Conservation (phyloP, 2,888 invertebrate species). For the Idaea dimidiata region DNA sequence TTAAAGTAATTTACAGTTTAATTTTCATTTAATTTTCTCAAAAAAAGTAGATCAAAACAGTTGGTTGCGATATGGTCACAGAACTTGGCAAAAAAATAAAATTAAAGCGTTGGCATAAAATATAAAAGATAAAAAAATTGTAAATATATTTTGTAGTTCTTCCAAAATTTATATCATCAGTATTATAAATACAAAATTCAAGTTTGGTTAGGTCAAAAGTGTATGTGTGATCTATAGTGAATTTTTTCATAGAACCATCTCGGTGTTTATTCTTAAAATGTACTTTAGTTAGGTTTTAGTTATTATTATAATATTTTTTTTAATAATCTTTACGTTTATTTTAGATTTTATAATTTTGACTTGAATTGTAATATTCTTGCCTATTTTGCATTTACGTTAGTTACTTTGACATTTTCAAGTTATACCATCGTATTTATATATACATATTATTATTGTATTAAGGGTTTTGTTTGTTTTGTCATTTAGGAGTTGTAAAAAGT, state of each 20-base stretch:
- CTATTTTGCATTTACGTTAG: slow-evolving; percentile 80
- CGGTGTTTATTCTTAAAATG: slow-evolving; percentile 55
- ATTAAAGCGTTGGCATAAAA: slow-evolving; percentile 65
- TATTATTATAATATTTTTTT: slow-evolving; percentile 45
- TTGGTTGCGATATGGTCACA: slow-evolving; percentile 78
- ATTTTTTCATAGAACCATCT: slow-evolving; percentile 67
- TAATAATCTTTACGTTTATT: slow-evolving; percentile 52
- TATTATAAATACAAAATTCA: slow-evolving; percentile 79
- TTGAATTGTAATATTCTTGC: slow-evolving; percentile 75
- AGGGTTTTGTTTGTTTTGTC: slow-evolving; percentile 80
- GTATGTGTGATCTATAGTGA: slow-evolving; percentile 77
- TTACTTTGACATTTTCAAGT: slow-evolving; percentile 77
- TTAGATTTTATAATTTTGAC: slow-evolving; percentile 61
- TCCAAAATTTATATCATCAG: slow-evolving; percentile 80
- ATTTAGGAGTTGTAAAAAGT: slow-evolving; percentile 81
- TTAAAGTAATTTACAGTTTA: slow-evolving; percentile 37
- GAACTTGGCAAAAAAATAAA: slow-evolving; percentile 66
- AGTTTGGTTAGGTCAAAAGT: slow-evolving; percentile 79
- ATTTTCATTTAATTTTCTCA: slow-evolving; percentile 26
- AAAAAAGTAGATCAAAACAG: slow-evolving; percentile 44
- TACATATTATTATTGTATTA: slow-evolving; percentile 72
- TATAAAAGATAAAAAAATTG: slow-evolving; percentile 59
- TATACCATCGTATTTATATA: slow-evolving; percentile 80
- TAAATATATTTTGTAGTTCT: slow-evolving; percentile 80
- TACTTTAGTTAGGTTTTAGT: slow-evolving; percentile 31